Evolutionary conservation across 92 coral and sea anemone species (phyloP), one percentile per base, ranked within the genome.

Genomic region (Palythoa grandis): DNA sequence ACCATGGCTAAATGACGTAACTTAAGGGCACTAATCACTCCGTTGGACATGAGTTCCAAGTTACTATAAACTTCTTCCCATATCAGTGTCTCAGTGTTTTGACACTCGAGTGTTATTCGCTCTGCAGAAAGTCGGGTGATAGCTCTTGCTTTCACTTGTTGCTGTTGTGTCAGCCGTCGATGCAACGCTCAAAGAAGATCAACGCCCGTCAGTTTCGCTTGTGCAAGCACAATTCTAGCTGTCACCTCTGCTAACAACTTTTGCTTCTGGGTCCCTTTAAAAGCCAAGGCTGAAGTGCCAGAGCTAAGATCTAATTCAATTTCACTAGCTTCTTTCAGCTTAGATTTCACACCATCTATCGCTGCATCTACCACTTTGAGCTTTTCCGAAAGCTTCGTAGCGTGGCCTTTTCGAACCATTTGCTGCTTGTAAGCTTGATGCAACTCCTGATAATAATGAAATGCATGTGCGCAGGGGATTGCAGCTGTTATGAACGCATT

Each of bases 241-340:
- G 40, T 56, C 47, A 47, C 13, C 57, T 53, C 82, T 54, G 63
- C 66, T 57, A 25, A 77, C 68, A 77, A 38, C 47, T 57, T 77
- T 58, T 77, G 82, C 82, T 77, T 25, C 39, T 23, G 47, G 4
- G 82, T 77, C 66, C 70, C 69, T 77, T 54, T 77, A 77, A 77
- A 77, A 37, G 82, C 82, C 82, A 76, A 76, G 82, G 82, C 61
- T 24, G 82, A 76, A 22, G 82, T 76, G 47, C 82, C 82, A 76
- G 82, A 76, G 47, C 82, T 76, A 53, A 76, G 67, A 54, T 76
- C 47, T 56, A 76, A 53, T 29, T 77, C 82, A 58, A 77, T 77
- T 77, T 77, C 82, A 77, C 88, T 76, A 22, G 88, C 82, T 65
- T 86, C 88, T 73, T 86, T 74, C 74, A 86, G 83, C 83, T 86